phyloP scores from a whole-genome alignment of 1,140 invertebrate species.

The Zophobas atratus region DNA sequence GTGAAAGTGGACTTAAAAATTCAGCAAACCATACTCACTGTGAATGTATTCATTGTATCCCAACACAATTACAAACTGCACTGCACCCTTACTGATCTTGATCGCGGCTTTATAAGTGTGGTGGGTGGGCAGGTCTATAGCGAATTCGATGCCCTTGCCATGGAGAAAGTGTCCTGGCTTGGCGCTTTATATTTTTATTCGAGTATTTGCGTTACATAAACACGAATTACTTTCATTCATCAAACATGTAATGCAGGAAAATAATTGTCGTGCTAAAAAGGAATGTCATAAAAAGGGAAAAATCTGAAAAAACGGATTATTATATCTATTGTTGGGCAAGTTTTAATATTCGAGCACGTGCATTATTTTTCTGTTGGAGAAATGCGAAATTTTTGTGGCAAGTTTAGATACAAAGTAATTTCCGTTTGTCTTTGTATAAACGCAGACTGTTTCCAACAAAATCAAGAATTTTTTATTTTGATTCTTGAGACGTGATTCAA shows the following conservation, averaged over 20 bases:
- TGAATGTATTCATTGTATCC: slow-evolving; percentile 43
- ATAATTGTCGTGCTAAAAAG: slow-evolving; percentile 16
- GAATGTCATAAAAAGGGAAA: background rate
- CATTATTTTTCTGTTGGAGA: too few relatives aligned
- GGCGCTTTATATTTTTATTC: slow-evolving; percentile 10
- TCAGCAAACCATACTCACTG: slow-evolving; percentile 24
- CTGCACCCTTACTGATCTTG: slow-evolving; percentile 41
- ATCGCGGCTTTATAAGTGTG: slow-evolving; percentile 52
- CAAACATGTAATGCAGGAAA: slow-evolving; percentile 30
- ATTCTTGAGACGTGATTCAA: too few relatives aligned
- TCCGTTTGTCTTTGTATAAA: too few relatives aligned
- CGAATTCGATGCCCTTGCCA: slow-evolving; percentile 40
- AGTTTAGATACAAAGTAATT: too few relatives aligned
- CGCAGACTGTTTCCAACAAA: too few relatives aligned
- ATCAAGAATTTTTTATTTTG: too few relatives aligned
- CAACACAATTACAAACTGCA: slow-evolving; percentile 50
- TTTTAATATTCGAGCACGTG: background rate
- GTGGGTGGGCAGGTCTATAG: slow-evolving; percentile 49
- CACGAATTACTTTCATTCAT: slow-evolving; percentile 40
- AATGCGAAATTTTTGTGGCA: too few relatives aligned
- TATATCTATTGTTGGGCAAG: slow-evolving; percentile 9
- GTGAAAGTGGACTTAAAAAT: slow-evolving; percentile 4
- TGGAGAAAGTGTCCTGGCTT: slow-evolving; percentile 52
- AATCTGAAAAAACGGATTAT: background rate
- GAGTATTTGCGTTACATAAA: slow-evolving; percentile 30